Evolutionary conservation across 2,888 invertebrate genomes (phyloP), one percentile per base, ranked within the genome.

Genomic region (Trilocha varians): DNA sequence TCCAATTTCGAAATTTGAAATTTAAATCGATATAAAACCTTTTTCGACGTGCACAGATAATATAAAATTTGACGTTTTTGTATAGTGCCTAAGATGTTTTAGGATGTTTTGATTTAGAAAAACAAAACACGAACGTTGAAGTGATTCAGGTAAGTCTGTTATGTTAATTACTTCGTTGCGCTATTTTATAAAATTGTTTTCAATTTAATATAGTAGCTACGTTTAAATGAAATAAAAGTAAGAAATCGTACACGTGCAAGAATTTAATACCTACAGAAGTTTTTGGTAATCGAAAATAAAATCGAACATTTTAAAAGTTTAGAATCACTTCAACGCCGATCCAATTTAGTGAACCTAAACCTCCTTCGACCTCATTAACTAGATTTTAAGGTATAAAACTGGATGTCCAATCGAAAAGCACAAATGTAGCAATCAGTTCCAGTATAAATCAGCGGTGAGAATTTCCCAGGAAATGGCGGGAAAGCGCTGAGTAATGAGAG

Each of bases 1-100:
- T 59, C 48, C 43, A 61, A 58, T 48, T 58, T 55, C 49, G 50
- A 63, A 53, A 34, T 38, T 35, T 41, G 15, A 6, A 16, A 34
- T 32, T 34, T 15, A 13, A 33, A 41, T 36, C 16, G 9, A 42
- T 5, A 41, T 17, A 38, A n/a, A n/a, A 38, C 32, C 14, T 25
- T 16, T 13, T 25, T 9, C 11, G 11, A 25, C 25, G 25, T 25
- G 25, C 25, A 25, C 1, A 25, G 25, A 25, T 25, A 25, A 25
- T 25, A 25, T 6, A 6, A n/a, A n/a, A n/a, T n/a, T n/a, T n/a
- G n/a, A n/a, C n/a, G n/a, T n/a, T n/a, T n/a, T n/a, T n/a, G n/a
- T n/a, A n/a, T n/a, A n/a, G n/a, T n/a, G n/a, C n/a, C n/a, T n/a
- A n/a, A n/a, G n/a, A n/a, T n/a, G n/a, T n/a, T n/a, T n/a, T n/a